These are phyloP conservation scores for Ctenoplectra terminalis DNA, from an alignment of 1,140 invertebrate species.

Conservation along the genomic window DNA sequence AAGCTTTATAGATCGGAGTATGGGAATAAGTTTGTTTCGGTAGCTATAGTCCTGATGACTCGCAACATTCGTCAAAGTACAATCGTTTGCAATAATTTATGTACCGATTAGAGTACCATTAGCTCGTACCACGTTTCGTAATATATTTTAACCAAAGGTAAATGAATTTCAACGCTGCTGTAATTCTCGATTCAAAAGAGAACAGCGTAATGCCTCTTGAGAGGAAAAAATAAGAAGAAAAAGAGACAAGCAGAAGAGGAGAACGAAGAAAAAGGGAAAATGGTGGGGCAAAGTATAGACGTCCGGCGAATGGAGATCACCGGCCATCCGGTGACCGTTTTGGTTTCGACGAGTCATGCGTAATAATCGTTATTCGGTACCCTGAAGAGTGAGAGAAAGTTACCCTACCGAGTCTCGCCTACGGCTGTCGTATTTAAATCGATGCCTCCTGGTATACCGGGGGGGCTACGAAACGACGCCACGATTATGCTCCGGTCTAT, in stretches of 20 bases:
- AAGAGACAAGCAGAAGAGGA: no score
- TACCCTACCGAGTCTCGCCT: conserved; percentile 64
- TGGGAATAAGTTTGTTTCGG: no score
- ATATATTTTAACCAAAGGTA: neutral
- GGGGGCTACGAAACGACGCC: conserved; percentile 31
- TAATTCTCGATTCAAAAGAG: neutral
- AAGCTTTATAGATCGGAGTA: no score
- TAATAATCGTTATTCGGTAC: conserved; percentile 74
- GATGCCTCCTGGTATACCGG: conserved; percentile 46
- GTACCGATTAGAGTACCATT: no score
- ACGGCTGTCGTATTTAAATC: conserved; percentile 72
- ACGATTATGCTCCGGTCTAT: neutral
- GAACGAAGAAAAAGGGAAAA: neutral
- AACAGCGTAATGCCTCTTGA: neutral
- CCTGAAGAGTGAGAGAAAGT: conserved; percentile 72
- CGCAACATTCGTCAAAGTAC: no score
- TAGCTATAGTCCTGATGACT: no score
- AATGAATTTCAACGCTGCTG: neutral
- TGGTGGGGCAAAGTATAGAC: neutral
- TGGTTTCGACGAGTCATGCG: conserved; percentile 72
- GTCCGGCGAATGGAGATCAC: conserved; percentile 29
- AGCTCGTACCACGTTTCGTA: neutral
- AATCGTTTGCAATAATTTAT: no score
- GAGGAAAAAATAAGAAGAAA: neutral
- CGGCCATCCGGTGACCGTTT: conserved; percentile 53